Conservation (phyloP, 2,113 vertebrate species). For the Tiliqua scincoides region DNA sequence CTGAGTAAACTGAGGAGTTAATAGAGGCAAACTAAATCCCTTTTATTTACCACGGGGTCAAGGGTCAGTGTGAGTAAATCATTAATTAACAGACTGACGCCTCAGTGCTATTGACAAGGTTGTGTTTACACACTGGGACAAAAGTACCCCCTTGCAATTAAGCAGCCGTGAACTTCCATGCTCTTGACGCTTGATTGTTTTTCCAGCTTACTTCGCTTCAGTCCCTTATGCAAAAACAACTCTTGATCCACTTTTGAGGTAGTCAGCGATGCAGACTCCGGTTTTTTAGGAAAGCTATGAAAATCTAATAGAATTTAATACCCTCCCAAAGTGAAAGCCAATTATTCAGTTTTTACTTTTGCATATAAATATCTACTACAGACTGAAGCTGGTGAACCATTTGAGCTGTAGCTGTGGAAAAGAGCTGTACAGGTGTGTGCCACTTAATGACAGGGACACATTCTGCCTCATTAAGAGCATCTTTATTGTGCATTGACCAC, state of each 20-base stretch:
- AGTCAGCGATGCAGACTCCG: background rate
- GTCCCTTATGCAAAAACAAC: background rate
- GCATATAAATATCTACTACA: rapidly evolving
- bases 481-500: no score
- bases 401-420: no score
- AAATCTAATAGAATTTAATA: background rate
- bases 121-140: constrained; percentile 75
- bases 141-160: constrained; percentile 72
- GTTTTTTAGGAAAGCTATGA: no score
- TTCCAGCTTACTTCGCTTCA: constrained; percentile 30
- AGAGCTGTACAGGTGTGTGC: no score
- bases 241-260: background rate
- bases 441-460: no score
- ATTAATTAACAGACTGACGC: constrained; percentile 81
- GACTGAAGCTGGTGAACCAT: background rate
- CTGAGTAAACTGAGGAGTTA: constrained; percentile 74
- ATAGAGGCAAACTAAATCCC: constrained; percentile 78
- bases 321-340: background rate
- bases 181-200: constrained; percentile 19
- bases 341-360: no score
- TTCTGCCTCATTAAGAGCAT: no score
- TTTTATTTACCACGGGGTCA: constrained; percentile 80
- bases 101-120: constrained; percentile 78
- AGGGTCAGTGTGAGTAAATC: constrained; percentile 81
- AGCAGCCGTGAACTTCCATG: constrained; percentile 64